A percentile compares a stretch with the other conserved stretches of the same genome.
These are phyloP conservation scores for Drosophila bifasciata DNA, from an alignment of 1,140 invertebrate genomes.

Conservation along the genomic window DNA sequence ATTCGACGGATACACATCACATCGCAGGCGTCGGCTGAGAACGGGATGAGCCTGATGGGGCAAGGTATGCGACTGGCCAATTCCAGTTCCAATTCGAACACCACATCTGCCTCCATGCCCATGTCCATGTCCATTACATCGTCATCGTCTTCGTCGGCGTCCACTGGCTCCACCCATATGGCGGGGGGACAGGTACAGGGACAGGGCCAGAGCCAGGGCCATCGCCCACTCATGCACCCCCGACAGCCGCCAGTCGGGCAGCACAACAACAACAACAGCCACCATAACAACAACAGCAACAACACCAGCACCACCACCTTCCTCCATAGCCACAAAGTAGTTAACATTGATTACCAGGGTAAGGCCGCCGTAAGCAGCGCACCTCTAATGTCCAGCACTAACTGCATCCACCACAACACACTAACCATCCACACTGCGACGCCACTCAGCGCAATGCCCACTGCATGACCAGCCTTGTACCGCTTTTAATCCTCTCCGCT, in stretches of 20 bases:
- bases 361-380: conserved; percentile 40
- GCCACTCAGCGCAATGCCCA: conserved; percentile 25
- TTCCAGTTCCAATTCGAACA: conserved; percentile 20
- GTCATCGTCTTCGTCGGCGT: conserved; percentile 33
- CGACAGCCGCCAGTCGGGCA: conserved; percentile 31
- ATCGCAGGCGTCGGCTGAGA: conserved; percentile 56
- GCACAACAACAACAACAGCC: conserved; percentile 39
- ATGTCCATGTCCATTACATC: conserved; percentile 63
- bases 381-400: conserved; percentile 46
- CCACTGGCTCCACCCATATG: conserved; percentile 44
- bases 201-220: neutral
- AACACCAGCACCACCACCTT: conserved; percentile 53
- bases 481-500: conserved; percentile 36
- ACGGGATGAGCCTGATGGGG: conserved; percentile 41
- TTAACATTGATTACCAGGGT: conserved; percentile 75
- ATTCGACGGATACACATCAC: conserved; percentile 79
- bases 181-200: conserved; percentile 15
- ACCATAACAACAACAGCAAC: conserved; percentile 19
- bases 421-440: conserved; percentile 34
- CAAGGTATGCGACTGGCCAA: conserved; percentile 71
- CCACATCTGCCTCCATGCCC: conserved; percentile 26
- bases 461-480: conserved; percentile 48
- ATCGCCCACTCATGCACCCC: conserved; percentile 54
- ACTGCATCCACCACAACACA: conserved; percentile 50
- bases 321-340: conserved; percentile 72